Evolutionary conservation across 2,113 vertebrate genomes (phyloP).

Genomic region (Brachyhypopomus occidentalis): DNA sequence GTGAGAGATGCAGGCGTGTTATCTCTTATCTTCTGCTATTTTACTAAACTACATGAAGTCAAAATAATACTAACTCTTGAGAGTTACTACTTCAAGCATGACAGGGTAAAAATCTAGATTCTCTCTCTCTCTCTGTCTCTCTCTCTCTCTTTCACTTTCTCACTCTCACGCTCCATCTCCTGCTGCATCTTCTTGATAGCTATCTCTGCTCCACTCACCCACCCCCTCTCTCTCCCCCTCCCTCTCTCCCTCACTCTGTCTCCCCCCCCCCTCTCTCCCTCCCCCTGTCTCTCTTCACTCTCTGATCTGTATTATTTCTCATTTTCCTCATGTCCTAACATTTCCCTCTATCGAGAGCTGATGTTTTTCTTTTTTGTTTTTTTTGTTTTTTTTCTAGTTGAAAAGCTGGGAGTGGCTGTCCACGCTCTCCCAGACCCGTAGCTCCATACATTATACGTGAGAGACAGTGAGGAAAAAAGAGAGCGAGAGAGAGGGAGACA

Average conservation of each 20-base stretch:
- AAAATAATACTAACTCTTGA: neutral
- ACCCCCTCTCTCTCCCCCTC: slow-evolving; percentile 7
- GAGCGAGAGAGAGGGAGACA: no score
- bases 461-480: no score
- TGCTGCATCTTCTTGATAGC: neutral
- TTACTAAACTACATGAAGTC: neutral
- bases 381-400: no score
- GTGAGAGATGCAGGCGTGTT: neutral
- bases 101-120: slow-evolving; percentile 19
- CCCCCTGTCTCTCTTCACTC: neutral
- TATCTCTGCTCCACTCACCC: no score
- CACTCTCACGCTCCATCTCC: neutral
- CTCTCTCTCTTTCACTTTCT: slow-evolving; percentile 6
- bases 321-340: no score
- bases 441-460: no score
- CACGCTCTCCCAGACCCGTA: no score
- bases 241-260: neutral
- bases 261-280: neutral
- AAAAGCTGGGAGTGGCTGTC: no score
- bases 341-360: no score
- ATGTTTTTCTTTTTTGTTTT: no score
- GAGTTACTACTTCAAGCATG: neutral
- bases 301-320: no score
- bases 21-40: neutral
- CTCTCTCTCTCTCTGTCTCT: neutral